Base-by-base conservation (phyloP, 2,797 vertebrate genomes). In the Poecilia picta region DNA sequence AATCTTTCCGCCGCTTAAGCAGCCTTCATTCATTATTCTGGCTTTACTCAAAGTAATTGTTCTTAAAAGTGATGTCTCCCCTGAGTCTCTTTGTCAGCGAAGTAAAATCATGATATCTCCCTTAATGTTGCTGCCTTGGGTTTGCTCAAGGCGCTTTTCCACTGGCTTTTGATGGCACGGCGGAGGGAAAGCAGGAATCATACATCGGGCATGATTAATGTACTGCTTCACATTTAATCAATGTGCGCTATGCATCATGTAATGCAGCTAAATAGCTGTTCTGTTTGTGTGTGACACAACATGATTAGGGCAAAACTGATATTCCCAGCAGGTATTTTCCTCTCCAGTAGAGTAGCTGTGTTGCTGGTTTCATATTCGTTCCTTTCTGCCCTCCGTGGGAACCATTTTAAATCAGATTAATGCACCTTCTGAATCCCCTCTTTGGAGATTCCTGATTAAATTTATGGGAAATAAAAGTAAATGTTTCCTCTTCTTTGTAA, bases 151-250 rank as follows among this genome's bases (percentile, higher is more conserved):
- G 83, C 76, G 78, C 36, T 75, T 73, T 82, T 76, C 49, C 66
- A 47, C 57, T 47, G 11, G 55, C 16, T 49, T 88, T 82, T 49
- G 81, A 79, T 71, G 47, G 62, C 75, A 41, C 78, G 39, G 68
- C 18, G 43, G 25, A 47, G 45, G 47, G 76, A 82, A 79, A 46
- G 64, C 39, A 23, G 47, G 81, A 83, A 86, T 76, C 78, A 41
- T 79, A 79, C 66, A 72, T 89, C 83, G 88, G 3, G 83, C 85
- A 90, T 91, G 72, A 87, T 74, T 77, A 82, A 84, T 81, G 71
- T 79, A 71, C 49, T 80, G 25, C 89, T 89, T 89, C 80, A 89
- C 82, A 86, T 81, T 78, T 78, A 73, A 55, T 53, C 73, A 76
- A 7, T 76, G 76, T 31, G 55, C 59, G 76, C 59, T 70, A 39